Conservation (phyloP, 2,113 vertebrate genomes). For the Nothocercus nigrocapillus region DNA sequence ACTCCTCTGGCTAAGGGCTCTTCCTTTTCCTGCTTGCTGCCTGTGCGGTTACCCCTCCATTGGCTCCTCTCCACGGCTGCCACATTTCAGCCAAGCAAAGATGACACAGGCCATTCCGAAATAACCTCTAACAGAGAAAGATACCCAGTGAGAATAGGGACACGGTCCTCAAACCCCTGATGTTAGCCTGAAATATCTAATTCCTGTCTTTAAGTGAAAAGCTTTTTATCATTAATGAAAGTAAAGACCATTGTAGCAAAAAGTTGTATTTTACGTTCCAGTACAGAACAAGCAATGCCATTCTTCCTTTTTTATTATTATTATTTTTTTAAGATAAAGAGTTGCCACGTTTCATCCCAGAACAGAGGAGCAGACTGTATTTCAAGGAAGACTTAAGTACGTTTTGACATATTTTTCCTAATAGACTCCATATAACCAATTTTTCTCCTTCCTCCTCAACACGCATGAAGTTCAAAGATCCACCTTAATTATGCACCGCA, state of each 20-base stretch:
- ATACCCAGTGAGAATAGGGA: neutral
- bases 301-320: neutral
- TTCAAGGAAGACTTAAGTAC: neutral
- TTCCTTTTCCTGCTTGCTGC: constrained; percentile 57
- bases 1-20: constrained; percentile 35
- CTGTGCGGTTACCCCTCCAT: constrained; percentile 39
- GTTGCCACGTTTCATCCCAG: neutral
- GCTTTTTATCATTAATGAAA: neutral
- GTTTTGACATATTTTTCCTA: neutral
- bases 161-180: neutral
- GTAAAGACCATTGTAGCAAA: neutral
- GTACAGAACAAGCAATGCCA: neutral
- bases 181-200: neutral
- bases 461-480: neutral
- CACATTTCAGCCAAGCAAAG: constrained; percentile 33
- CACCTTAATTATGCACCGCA: neutral
- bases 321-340: neutral
- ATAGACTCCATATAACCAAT: neutral
- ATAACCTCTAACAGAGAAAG: neutral
- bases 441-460: neutral
- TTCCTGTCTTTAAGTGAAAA: neutral
- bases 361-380: neutral
- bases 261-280: neutral
- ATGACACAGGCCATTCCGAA: neutral
- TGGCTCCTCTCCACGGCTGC: constrained; percentile 46